Percentiles rank a stretch among this genome's conserved stretches.
phyloP scores from a whole-genome alignment of 2,888 invertebrate species.

The Crocallis elinguaria region DNA sequence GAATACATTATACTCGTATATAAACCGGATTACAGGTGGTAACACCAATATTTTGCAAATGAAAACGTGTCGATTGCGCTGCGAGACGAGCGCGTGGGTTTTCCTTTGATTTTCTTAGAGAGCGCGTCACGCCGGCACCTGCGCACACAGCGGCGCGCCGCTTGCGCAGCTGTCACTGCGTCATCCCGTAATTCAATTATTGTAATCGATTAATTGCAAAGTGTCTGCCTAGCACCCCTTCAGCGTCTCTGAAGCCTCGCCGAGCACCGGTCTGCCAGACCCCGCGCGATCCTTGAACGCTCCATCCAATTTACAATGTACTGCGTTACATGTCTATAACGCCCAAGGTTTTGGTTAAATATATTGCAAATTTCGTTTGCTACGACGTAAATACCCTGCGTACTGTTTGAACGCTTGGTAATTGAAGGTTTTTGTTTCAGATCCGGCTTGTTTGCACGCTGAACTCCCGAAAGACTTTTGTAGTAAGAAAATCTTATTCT shows the following conservation, averaged over 20 bases:
- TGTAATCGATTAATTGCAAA: slow-evolving; percentile 77
- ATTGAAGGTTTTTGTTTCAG: slow-evolving; percentile 35
- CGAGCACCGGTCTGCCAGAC: slow-evolving; percentile 30
- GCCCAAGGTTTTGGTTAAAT: slow-evolving; percentile 50
- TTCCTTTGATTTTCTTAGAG: slow-evolving; percentile 76
- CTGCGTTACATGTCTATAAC: slow-evolving; percentile 49
- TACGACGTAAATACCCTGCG: slow-evolving; percentile 30
- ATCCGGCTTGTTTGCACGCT: slow-evolving; percentile 19
- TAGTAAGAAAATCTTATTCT: slow-evolving; percentile 8
- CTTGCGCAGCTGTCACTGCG: slow-evolving; percentile 77
- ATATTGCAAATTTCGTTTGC: slow-evolving; percentile 41
- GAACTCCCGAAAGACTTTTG: slow-evolving; percentile 16
- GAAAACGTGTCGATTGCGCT: slow-evolving; percentile 55
- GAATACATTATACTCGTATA: slow-evolving; percentile 41
- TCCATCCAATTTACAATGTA: slow-evolving; percentile 44
- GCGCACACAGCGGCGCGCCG: slow-evolving; percentile 65
- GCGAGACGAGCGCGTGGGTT: slow-evolving; percentile 63
- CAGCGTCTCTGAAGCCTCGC: slow-evolving; percentile 52
- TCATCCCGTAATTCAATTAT: slow-evolving; percentile 72
- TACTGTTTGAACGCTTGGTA: slow-evolving; percentile 25
- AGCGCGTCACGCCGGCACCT: slow-evolving; percentile 67
- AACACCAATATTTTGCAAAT: slow-evolving; percentile 68
- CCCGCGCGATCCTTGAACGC: slow-evolving; percentile 52
- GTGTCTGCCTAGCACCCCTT: slow-evolving; percentile 62
- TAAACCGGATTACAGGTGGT: slow-evolving; percentile 56